Evolutionary conservation across 2,888 invertebrate species (phyloP), one percentile per base, ranked within the genome.

Genomic region (Tanypteryx hageni): DNA sequence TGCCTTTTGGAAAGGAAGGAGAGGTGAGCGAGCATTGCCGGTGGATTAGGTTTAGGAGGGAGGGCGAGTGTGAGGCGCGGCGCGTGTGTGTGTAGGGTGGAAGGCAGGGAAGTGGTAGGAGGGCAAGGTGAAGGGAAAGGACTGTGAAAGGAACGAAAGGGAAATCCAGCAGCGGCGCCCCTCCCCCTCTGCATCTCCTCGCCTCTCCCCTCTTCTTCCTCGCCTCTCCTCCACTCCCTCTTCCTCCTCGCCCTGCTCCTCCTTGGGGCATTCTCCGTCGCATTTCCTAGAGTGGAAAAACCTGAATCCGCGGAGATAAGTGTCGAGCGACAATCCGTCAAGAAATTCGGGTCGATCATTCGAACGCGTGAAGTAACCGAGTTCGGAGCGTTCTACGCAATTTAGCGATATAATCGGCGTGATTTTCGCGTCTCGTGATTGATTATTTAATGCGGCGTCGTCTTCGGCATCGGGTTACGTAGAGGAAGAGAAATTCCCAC

Each of bases 81-180:
- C 5, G 44, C 44, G 44, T 44, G 44, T 44, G 44, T 44, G 44
- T 44, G 44, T 44, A 44, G 44, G 44, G 5, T 44, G 44, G 44
- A 5, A 44, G 44, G 44, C 44, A 44, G 44, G 44, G 44, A 44
- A 64, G n/a, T 18, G 64, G 31, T 31, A 59, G 89, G 27, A 64
- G 5, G 89, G 89, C 89, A 89, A 89, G 89, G 89, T 64, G 89
- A 89, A 89, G 89, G 89, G 89, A 89, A 89, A 89, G 89, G 89
- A 89, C 89, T 89, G 31, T 89, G 89, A 89, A 89, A 64, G 89
- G 89, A 57, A n/a, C 61, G 86, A 86, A 86, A 86, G 86, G 86
- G 61, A 61, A 86, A 86, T 59, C 22, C 59, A 86, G 89, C 61
- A 31, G 64, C 44, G 83, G 8, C n/a, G n/a, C 83, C 56, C 57